These are phyloP conservation scores for Anguilla marmorata DNA, from an alignment of 2,797 vertebrate genomes.

Conservation along the genomic window DNA sequence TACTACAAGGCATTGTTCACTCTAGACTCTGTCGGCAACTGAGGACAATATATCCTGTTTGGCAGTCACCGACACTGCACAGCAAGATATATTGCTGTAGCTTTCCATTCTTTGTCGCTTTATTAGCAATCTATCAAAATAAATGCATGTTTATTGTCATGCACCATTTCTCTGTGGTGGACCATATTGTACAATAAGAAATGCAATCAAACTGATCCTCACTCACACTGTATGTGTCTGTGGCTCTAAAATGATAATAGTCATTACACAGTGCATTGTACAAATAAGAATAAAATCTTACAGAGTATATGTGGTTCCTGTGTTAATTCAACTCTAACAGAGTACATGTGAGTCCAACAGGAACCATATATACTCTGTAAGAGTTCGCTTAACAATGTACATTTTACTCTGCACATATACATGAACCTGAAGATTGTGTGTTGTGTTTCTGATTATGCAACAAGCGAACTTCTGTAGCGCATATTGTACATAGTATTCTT, in stretches of 20 bases:
- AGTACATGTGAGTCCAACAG: too few species aligned
- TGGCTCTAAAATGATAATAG: background rate
- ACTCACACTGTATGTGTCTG: background rate
- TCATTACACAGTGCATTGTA: background rate
- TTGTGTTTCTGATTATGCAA: background rate
- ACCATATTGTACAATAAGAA: background rate
- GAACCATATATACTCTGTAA: too few species aligned
- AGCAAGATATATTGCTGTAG: background rate
- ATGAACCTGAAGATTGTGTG: background rate
- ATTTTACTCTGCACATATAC: too few species aligned
- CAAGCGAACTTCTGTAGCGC: background rate
- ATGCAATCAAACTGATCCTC: background rate
- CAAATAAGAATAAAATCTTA: too few species aligned
- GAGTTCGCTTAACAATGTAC: too few species aligned
- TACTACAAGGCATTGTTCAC: constrained; percentile 43
- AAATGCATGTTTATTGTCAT: background rate
- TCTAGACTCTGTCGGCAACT: constrained; percentile 29
- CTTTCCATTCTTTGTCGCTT: background rate
- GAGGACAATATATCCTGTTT: background rate
- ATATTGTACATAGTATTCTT: too few species aligned
- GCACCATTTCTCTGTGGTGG: background rate
- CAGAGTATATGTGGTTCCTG: too few species aligned
- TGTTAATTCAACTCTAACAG: too few species aligned
- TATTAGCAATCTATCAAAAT: background rate
- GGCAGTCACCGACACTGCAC: background rate